These are phyloP conservation scores for Gisinianus flammeolus DNA, from an alignment of 2,888 invertebrate species.

Conservation along the genomic window DNA sequence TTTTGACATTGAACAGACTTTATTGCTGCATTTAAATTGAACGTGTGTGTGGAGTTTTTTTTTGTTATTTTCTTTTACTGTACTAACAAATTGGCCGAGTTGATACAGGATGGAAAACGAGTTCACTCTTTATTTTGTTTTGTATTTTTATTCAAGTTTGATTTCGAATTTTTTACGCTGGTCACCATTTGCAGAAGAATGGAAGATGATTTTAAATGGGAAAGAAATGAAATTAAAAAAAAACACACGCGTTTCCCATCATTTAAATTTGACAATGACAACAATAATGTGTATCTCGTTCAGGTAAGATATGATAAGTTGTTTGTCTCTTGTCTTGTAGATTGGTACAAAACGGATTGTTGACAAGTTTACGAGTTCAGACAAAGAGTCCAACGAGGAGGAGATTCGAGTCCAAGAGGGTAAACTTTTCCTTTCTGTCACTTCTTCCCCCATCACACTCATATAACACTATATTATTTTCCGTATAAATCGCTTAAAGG, in stretches of 20 bases:
- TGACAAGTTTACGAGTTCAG: conserved; percentile 35
- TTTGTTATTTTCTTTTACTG: too few species aligned
- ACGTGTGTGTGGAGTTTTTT: too few species aligned
- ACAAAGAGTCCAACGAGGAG: background rate
- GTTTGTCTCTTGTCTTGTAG: conserved; percentile 33
- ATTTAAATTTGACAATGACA: too few species aligned
- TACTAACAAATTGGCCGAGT: too few species aligned
- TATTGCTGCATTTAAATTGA: too few species aligned
- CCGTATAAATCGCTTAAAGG: too few species aligned
- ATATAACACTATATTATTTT: too few species aligned
- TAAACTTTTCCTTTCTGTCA: background rate
- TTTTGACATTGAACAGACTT: too few species aligned
- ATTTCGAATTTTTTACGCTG: background rate
- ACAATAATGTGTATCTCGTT: background rate
- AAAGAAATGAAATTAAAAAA: too few species aligned
- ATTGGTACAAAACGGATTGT: conserved; percentile 43
- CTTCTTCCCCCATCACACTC: background rate
- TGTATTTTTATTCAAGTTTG: background rate
- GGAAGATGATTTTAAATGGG: background rate
- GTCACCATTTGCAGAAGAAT: background rate
- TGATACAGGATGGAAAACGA: too few species aligned
- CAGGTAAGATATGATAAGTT: conserved; percentile 39
- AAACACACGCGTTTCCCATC: too few species aligned
- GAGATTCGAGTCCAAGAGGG: conserved; percentile 8
- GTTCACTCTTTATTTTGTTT: too few species aligned